phyloP scores from a whole-genome alignment of 2,888 invertebrate species.

The Aspidiotus rigidus region DNA sequence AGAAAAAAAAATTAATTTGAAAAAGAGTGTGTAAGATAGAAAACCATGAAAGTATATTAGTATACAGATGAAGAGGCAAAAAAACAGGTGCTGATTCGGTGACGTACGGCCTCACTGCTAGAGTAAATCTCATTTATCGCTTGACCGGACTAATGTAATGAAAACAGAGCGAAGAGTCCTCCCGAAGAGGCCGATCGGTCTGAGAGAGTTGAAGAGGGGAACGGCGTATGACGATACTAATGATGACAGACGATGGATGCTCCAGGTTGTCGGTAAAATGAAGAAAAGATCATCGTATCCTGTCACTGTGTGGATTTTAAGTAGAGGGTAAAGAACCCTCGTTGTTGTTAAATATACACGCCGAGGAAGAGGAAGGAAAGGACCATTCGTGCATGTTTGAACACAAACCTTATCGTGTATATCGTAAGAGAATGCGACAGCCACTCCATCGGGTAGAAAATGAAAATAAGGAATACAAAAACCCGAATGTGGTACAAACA shows the following conservation, averaged over 20 bases:
- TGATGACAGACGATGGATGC: constrained; percentile 9
- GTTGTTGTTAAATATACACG: background rate
- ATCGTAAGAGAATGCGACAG: constrained; percentile 30
- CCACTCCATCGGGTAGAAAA: constrained; percentile 11
- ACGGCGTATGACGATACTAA: constrained; percentile 19
- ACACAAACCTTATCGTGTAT: constrained; percentile 16
- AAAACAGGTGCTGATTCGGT: too few relatives aligned
- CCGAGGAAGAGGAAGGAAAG: background rate
- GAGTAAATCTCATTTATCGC: constrained; percentile 25
- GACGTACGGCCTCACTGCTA: too few relatives aligned
- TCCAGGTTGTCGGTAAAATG: constrained; percentile 22
- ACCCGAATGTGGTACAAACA: background rate
- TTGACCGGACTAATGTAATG: constrained; percentile 28
- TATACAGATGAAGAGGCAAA: too few relatives aligned
- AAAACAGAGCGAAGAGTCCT: constrained; percentile 24
- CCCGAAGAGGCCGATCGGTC: background rate
- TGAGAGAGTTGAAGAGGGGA: background rate
- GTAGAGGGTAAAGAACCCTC: constrained; percentile 32
- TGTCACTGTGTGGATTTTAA: constrained; percentile 26
- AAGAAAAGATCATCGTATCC: constrained; percentile 23
- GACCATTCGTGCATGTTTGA: background rate
- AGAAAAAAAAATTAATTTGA: too few relatives aligned
- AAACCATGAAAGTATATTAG: too few relatives aligned
- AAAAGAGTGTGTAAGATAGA: too few relatives aligned
- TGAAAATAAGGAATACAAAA: constrained; percentile 26